Base-by-base conservation (phyloP, 2,888 invertebrate species). In the Ochropacha duplaris region DNA sequence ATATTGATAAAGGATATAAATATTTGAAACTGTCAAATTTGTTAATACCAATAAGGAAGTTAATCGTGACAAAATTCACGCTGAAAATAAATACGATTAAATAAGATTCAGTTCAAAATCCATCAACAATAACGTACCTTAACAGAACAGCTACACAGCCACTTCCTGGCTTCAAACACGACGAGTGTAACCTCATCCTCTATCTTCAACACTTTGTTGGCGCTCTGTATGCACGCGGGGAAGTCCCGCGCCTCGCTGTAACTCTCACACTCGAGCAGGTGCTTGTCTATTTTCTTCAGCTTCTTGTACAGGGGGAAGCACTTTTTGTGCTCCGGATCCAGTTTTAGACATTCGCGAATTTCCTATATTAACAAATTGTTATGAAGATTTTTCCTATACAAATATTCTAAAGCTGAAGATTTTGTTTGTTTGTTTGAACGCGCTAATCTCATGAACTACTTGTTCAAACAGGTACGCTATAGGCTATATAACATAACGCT, bases 231-330 rank as follows among this genome's bases (percentile, higher is more conserved):
- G 76, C 98, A 98, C 9, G 94, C 94, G 1, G 83, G 81, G 87
- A 93, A 96, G 74, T 96, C 94, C 36, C 95, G 93, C 28, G 93
- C 87, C 65, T 95, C 95, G 31, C 94, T 90, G 2, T 93, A 85
- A 54, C 88, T 83, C 74, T 96, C 95, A 11, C 96, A 95, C 24
- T 95, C 94, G 24, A 89, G 83, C 57, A 98, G 83, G 59, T 95
- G 91, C 81, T 98, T 98, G 67, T 97, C 97, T 14, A 99, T 94
- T 83, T 99, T 98, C 84, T 98, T 98, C 34, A 99, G 93, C 83
- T 97, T 97, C 86, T 99, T 99, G 93, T 99, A 99, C 78, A 98
- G 96, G 22, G 97, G 96, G 88, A 98, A 98, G 87, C 99, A 99
- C 74, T 96, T 94, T 89, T 98, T 98, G 90, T 99, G 99, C 75